Percentiles rank a stretch among this genome's conserved stretches.
Conservation (phyloP, 2,888 invertebrate species). For the Eucera pruinosa region DNA sequence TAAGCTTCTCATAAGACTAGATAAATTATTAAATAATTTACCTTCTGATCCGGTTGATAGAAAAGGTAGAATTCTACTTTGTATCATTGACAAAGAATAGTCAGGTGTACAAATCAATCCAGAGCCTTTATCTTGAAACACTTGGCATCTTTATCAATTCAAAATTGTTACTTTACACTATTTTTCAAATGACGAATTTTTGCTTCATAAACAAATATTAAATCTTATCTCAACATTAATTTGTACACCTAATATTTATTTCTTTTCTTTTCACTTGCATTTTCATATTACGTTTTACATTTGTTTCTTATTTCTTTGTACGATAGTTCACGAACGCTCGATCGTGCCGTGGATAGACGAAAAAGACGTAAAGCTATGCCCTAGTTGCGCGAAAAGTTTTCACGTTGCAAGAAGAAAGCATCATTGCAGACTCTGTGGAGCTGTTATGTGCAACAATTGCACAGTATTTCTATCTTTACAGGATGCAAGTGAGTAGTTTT, state of each 20-base stretch:
- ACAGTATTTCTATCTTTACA: constrained; percentile 93
- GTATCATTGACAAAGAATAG: too few species aligned
- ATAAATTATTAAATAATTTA: constrained; percentile 93
- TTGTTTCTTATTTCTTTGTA: too few species aligned
- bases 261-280: too few species aligned
- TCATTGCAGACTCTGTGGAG: constrained; percentile 97
- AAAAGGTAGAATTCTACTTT: constrained; percentile 85
- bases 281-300: too few species aligned
- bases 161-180: too few species aligned
- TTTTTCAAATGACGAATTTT: too few species aligned
- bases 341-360: constrained; percentile 97
- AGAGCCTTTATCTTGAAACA: too few species aligned
- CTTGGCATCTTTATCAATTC: too few species aligned
- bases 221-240: not conserved
- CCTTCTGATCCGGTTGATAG: constrained; percentile 90
- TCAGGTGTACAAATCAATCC: too few species aligned
- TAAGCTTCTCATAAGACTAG: constrained; percentile 96
- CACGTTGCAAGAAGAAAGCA: constrained; percentile 95
- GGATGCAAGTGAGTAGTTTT: constrained; percentile 88
- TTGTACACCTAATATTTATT: too few species aligned
- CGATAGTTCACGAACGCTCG: constrained; percentile 86
- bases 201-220: not conserved
- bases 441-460: constrained; percentile 96
- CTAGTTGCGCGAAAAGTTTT: constrained; percentile 95
- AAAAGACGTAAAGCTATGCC: constrained; percentile 94